These are phyloP conservation scores for Platyrinchus mystaceus DNA, from an alignment of 2,797 vertebrate genomes.

Conservation along the genomic window DNA sequence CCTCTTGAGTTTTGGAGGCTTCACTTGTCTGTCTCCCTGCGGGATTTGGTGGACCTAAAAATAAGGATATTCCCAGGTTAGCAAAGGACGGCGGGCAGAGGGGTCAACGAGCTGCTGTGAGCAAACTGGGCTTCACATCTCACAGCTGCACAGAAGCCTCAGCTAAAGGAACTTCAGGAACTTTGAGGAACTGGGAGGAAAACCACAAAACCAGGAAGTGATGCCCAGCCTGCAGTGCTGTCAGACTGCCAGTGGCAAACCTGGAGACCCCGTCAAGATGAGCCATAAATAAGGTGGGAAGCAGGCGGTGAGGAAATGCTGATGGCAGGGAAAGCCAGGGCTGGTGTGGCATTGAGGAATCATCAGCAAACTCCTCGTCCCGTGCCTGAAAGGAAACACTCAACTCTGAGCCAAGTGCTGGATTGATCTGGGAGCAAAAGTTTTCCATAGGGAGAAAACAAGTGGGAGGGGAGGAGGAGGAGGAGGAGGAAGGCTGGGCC, in stretches of 20 bases:
- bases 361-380: not conserved
- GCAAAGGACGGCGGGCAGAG: not conserved
- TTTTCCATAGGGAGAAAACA: not conserved
- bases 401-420: not conserved
- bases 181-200: fast-evolving
- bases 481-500: not conserved
- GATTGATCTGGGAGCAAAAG: not conserved
- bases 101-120: fast-evolving
- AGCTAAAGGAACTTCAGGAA: not conserved
- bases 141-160: fast-evolving
- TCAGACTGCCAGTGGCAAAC: fast-evolving
- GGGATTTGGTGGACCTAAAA: conserved; percentile 88
- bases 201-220: fast-evolving
- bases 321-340: fast-evolving
- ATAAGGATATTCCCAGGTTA: not conserved
- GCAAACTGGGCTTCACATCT: fast-evolving
- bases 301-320: not conserved
- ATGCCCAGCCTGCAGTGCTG: fast-evolving
- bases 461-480: not conserved
- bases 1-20: conserved; percentile 97
- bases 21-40: conserved; percentile 92
- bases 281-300: fast-evolving
- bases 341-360: not conserved
- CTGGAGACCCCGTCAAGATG: not conserved
- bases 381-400: not conserved